Evolutionary conservation across 2,797 vertebrate genomes (phyloP), one percentile per base, ranked within the genome.

Genomic region (Podarcis lilfordi): DNA sequence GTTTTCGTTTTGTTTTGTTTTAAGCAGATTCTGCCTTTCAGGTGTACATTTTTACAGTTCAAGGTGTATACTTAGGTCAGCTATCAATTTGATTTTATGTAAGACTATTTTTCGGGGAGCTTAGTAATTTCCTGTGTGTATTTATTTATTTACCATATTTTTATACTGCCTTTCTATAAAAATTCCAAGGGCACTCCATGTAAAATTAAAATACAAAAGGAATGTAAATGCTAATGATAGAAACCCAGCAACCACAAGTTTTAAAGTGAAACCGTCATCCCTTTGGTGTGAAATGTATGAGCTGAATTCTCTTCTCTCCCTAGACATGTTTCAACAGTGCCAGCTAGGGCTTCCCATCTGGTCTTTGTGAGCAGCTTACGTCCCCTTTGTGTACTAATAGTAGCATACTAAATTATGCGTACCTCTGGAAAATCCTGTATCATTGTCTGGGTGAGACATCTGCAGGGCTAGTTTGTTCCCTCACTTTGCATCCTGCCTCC

Each of bases 371-470:
- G 90, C 91, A 80, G 55, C 37, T 91, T 93, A 94, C 91, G 21
- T 92, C 93, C 80, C 91, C 93, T 94, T 92, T 92, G 90, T 95
- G 25, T 71, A 87, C 85, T 82, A 85, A 85, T 77, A 64, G 71
- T 82, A 55, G 64, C 74, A 3, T 86, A 86, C 88, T 84, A 80
- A 23, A 87, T 8, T 23, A 5, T 0, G 0, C 86, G 79, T 72
- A 81, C 72, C 1, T 29, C 88, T 15, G 0, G 91, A 91, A 37
- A 92, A 89, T 90, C 86, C 92, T 85, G 29, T 0, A 2, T 2
- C 0, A 4, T 92, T 85, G 87, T 91, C 88, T 89, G 0, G 3
- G 25, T 8, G 2, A 81, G 84, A 91, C 88, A 91, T 89, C 91
- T 93, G 86, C 55, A 79, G 75, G 0, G 40, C 89, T 82, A 2